Evolutionary conservation across 1,140 invertebrate genomes (phyloP).

Genomic region (Drosophila miranda): DNA sequence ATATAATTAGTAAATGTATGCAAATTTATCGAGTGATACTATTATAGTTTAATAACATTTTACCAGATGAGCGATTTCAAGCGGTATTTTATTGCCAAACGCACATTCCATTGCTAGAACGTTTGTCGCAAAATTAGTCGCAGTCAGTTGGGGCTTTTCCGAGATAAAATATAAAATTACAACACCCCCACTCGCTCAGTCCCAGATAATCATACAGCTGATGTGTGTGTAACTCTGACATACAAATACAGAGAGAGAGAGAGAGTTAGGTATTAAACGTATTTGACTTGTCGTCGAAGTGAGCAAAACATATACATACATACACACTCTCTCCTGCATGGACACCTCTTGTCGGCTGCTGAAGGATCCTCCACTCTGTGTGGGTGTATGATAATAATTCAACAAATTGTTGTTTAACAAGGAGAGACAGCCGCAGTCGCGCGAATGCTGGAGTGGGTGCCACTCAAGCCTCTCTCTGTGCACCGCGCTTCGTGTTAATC

Average conservation of each 20-base stretch:
- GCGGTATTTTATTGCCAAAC: constrained; percentile 1
- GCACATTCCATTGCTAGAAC: constrained; percentile 20
- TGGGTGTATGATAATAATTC: constrained; percentile 72
- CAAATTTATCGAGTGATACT: constrained; percentile 13
- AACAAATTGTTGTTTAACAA: constrained; percentile 80
- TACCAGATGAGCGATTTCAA: constrained; percentile 11
- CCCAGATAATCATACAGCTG: neutral
- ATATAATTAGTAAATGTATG: constrained; percentile 30
- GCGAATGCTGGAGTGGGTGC: constrained; percentile 54
- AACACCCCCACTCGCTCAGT: neutral
- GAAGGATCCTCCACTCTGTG: constrained; percentile 30
- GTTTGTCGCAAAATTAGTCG: neutral
- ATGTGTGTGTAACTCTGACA: constrained; percentile 37
- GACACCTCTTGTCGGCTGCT: constrained; percentile 35
- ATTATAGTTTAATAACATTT: constrained; percentile 28
- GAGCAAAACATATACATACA: constrained; percentile 41
- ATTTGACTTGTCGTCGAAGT: constrained; percentile 65
- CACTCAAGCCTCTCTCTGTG: constrained; percentile 28
- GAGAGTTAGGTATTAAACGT: constrained; percentile 63
- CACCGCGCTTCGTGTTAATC: constrained; percentile 69
- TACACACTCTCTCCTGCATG: neutral
- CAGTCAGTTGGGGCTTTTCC: constrained; percentile 9
- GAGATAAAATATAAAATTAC: constrained; percentile 38
- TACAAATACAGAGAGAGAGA: constrained; percentile 19
- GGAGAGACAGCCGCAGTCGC: constrained; percentile 68